A percentile compares a stretch with the other conserved stretches of the same genome.
Conservation (phyloP, 2,797 vertebrate genomes). For the Yasuhikotakia modesta region DNA sequence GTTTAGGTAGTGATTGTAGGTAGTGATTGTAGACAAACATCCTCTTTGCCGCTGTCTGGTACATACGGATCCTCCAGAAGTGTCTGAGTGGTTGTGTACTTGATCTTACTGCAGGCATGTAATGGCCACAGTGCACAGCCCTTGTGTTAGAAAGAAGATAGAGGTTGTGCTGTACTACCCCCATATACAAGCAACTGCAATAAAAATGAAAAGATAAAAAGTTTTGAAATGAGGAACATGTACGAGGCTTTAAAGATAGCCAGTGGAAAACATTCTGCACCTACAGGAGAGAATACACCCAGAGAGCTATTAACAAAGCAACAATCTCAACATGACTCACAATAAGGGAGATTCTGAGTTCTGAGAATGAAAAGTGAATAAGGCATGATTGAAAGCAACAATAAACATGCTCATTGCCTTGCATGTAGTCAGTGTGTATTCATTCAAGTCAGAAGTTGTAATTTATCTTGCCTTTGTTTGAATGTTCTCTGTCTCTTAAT, state of each 20-base stretch:
- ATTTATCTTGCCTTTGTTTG: slow-evolving; percentile 4
- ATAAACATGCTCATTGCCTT: not conserved
- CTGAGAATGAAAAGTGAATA: slow-evolving; percentile 5
- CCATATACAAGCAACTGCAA: too few species aligned
- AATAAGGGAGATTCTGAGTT: not conserved
- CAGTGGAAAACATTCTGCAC: slow-evolving; percentile 71
- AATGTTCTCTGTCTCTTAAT: slow-evolving; percentile 22
- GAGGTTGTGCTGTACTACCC: too few species aligned
- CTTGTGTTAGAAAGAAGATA: too few species aligned
- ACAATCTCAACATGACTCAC: slow-evolving; percentile 2
- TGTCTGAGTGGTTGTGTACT: too few species aligned
- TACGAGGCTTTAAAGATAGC: slow-evolving; percentile 77
- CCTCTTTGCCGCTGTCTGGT: too few species aligned
- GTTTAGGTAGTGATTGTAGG: too few species aligned
- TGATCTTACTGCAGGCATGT: too few species aligned
- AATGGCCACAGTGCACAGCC: too few species aligned
- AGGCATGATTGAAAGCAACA: not conserved
- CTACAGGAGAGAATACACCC: slow-evolving; percentile 75
- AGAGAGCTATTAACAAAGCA: slow-evolving; percentile 62
- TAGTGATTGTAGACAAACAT: too few species aligned
- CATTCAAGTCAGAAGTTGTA: not conserved
- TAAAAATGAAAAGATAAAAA: too few species aligned
- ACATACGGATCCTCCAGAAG: too few species aligned
- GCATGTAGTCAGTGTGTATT: slow-evolving; percentile 18
- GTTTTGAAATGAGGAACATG: slow-evolving; percentile 79